A percentile compares a stretch with the other conserved stretches of the same genome.
phyloP scores from a whole-genome alignment of 2,888 invertebrate species.

The Agonopterix heracliana region DNA sequence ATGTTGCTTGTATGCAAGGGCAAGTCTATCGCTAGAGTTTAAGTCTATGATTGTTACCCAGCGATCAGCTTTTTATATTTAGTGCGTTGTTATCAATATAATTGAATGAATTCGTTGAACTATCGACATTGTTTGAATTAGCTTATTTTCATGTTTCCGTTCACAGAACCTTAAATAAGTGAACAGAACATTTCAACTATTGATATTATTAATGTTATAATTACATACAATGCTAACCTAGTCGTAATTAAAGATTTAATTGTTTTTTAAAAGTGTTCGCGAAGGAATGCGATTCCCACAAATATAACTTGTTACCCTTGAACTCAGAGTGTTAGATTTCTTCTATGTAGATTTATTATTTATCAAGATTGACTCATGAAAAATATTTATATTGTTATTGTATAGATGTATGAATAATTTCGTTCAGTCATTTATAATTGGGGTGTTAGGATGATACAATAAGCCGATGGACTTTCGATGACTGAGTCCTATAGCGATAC shows the following conservation, averaged over 20 bases:
- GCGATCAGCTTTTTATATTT: constrained; percentile 8
- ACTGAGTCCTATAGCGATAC: constrained; percentile 51
- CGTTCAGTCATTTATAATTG: constrained; percentile 60
- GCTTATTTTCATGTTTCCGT: constrained; percentile 31
- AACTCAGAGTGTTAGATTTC: constrained; percentile 64
- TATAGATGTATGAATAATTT: constrained; percentile 63
- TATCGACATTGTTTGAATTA: constrained; percentile 11
- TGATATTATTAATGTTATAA: constrained; percentile 54
- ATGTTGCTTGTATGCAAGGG: too few species aligned
- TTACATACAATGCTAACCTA: constrained; percentile 42
- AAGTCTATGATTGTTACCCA: too few species aligned
- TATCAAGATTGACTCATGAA: constrained; percentile 56
- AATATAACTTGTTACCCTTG: constrained; percentile 50
- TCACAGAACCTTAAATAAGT: constrained; percentile 26
- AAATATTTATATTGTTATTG: constrained; percentile 68
- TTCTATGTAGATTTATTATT: constrained; percentile 66
- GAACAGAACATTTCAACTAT: constrained; percentile 36
- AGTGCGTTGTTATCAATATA: constrained; percentile 32
- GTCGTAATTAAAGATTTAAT: constrained; percentile 36
- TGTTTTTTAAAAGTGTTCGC: constrained; percentile 39
- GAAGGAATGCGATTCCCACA: constrained; percentile 39
- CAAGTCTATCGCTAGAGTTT: too few species aligned
- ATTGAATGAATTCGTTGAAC: constrained; percentile 7
- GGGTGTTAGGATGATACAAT: constrained; percentile 61
- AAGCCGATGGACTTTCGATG: constrained; percentile 75